Conservation (phyloP, 2,113 vertebrate species). For the Ammodytes marinus region DNA sequence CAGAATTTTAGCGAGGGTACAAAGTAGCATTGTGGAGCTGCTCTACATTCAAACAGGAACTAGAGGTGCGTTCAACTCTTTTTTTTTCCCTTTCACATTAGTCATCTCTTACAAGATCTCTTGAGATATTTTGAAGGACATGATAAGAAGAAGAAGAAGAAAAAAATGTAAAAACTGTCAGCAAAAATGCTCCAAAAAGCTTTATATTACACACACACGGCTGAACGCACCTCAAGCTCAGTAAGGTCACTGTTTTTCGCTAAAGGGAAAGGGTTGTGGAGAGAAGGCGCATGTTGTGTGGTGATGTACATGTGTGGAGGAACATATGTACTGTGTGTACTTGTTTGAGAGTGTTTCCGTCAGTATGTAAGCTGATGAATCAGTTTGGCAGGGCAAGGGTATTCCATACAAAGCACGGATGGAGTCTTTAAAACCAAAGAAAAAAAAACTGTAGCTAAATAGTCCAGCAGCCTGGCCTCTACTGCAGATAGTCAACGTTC, state of each 20-base stretch:
- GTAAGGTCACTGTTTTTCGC: conserved; percentile 81
- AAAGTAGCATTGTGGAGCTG: conserved; percentile 83
- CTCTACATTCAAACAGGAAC: conserved; percentile 85
- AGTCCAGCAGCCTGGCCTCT: conserved; percentile 75
- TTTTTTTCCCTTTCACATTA: conserved; percentile 58
- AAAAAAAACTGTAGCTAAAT: conserved; percentile 68
- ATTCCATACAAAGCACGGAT: conserved; percentile 51
- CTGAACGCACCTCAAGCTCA: conserved; percentile 84
- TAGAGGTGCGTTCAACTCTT: conserved; percentile 78
- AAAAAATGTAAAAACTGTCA: conserved; percentile 49
- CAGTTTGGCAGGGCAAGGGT: conserved; percentile 34
- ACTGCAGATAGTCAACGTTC: conserved; percentile 73
- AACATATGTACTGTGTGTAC: conserved; percentile 13
- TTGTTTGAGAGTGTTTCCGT: conserved; percentile 41
- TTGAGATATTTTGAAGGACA: conserved; percentile 35
- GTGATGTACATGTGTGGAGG: conserved; percentile 39
- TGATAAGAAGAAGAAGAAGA: background rate
- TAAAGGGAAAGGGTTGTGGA: conserved; percentile 74
- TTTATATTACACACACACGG: conserved; percentile 39
- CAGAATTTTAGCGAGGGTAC: conserved; percentile 84
- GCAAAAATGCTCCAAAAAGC: conserved; percentile 61
- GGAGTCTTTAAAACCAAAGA: conserved; percentile 67
- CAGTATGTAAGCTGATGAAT: conserved; percentile 55
- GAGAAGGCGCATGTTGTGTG: conserved; percentile 78
- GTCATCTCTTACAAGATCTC: conserved; percentile 18